Conservation (phyloP, 2,888 invertebrate genomes). For the Ophioninae sp. region DNA sequence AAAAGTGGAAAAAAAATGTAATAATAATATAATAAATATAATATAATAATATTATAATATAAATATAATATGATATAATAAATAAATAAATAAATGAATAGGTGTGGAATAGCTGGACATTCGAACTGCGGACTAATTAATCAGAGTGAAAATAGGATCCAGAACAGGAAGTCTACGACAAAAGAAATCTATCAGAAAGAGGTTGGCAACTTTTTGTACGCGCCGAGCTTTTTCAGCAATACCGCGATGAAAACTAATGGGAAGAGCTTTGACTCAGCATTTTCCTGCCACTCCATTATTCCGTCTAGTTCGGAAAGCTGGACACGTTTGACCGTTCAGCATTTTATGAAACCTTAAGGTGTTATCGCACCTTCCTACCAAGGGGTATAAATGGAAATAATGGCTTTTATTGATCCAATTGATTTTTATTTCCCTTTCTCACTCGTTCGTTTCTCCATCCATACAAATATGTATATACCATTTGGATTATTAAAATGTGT, state of each 20-base stretch:
- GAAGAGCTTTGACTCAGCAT: neutral
- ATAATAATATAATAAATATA: too few relatives aligned
- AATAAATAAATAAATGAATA: too few relatives aligned
- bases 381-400: slow-evolving; percentile 61
- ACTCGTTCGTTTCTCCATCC: slow-evolving; percentile 33
- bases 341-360: slow-evolving; percentile 71
- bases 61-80: too few relatives aligned
- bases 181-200: neutral
- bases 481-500: neutral
- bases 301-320: slow-evolving; percentile 65
- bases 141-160: neutral
- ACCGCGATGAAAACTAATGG: slow-evolving; percentile 22
- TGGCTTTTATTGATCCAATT: slow-evolving; percentile 66
- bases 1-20: neutral
- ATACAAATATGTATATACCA: slow-evolving; percentile 15
- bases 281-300: slow-evolving; percentile 20
- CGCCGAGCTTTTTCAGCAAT: slow-evolving; percentile 42
- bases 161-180: neutral
- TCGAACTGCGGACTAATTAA: too few relatives aligned
- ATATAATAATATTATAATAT: too few relatives aligned
- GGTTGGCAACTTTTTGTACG: neutral
- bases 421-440: slow-evolving; percentile 65
- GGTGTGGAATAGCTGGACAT: too few relatives aligned
- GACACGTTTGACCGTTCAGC: slow-evolving; percentile 73
- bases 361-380: slow-evolving; percentile 68